Evolutionary conservation across 1,140 invertebrate species (phyloP).

Genomic region (Radopholus similis): DNA sequence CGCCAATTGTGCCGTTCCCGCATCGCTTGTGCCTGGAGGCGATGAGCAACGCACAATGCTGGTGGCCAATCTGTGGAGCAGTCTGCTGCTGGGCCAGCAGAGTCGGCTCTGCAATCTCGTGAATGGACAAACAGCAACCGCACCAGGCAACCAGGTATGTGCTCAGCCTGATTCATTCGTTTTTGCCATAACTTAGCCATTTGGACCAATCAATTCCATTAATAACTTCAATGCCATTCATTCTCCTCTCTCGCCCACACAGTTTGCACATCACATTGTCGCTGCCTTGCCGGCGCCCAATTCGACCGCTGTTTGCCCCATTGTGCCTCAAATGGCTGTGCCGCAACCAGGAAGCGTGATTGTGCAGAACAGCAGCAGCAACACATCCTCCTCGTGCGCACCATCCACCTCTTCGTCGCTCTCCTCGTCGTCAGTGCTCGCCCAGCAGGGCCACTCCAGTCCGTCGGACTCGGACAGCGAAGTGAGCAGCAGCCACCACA

Average conservation of each 20-base stretch:
- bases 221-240: background rate
- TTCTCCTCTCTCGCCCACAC: background rate
- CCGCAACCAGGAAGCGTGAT: slow-evolving; percentile 12
- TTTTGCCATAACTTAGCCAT: background rate
- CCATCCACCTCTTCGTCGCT: background rate
- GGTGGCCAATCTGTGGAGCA: slow-evolving; percentile 9
- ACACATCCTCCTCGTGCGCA: background rate
- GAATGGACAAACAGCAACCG: background rate
- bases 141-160: background rate
- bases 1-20: background rate
- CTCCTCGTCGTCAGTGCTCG: slow-evolving; percentile 5
- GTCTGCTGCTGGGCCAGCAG: background rate
- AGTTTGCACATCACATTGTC: background rate
- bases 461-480: background rate
- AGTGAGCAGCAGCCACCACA: background rate
- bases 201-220: no score
- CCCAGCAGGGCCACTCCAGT: background rate
- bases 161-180: no score
- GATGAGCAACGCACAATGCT: slow-evolving; percentile 1
- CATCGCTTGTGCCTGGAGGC: background rate
- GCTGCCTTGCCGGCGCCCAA: background rate
- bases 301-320: background rate
- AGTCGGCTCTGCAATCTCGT: background rate
- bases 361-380: slow-evolving; percentile 5
- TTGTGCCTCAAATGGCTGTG: background rate